A percentile compares a stretch with the other conserved stretches of the same genome.
Conservation (phyloP, 64 coral and sea anemone species). For the Porites australiensis region DNA sequence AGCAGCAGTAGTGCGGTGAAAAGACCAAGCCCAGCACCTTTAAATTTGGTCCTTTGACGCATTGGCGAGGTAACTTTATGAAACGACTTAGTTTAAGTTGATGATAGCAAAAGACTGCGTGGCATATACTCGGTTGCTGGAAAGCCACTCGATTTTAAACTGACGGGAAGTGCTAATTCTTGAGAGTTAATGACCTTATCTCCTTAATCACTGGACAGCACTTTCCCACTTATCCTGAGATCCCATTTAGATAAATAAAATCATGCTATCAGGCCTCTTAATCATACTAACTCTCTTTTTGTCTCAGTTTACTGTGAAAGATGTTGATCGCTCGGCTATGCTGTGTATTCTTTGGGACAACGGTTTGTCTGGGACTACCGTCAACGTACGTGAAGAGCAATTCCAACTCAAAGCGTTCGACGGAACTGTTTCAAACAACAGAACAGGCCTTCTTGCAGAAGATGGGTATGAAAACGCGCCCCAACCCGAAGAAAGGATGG, state of each 20-base stretch:
- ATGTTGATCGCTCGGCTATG: conserved; percentile 67
- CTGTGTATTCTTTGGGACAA: conserved; percentile 61
- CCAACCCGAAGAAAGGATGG: conserved; percentile 60
- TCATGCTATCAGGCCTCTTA: background rate
- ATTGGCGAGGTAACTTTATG: conserved; percentile 2
- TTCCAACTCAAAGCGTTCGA: background rate
- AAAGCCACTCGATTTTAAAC: background rate
- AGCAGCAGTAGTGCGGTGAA: background rate
- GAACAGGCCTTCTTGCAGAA: conserved; percentile 73
- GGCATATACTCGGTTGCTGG: background rate
- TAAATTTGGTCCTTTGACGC: background rate
- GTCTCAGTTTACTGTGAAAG: conserved; percentile 47
- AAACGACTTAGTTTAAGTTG: background rate
- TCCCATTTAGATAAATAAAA: background rate
- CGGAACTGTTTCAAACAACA: conserved; percentile 55
- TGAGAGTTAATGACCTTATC: conserved; percentile 3
- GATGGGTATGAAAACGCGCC: conserved; percentile 78
- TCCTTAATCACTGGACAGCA: conserved; percentile 3
- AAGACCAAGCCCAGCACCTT: background rate
- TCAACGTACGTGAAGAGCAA: background rate
- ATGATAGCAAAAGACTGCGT: background rate
- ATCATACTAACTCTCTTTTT: conserved; percentile 20
- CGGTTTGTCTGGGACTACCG: conserved; percentile 27
- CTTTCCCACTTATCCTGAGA: background rate
- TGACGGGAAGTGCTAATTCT: conserved; percentile 14